phyloP scores from a whole-genome alignment of 2,888 invertebrate species.

The Melanophora roralis region DNA sequence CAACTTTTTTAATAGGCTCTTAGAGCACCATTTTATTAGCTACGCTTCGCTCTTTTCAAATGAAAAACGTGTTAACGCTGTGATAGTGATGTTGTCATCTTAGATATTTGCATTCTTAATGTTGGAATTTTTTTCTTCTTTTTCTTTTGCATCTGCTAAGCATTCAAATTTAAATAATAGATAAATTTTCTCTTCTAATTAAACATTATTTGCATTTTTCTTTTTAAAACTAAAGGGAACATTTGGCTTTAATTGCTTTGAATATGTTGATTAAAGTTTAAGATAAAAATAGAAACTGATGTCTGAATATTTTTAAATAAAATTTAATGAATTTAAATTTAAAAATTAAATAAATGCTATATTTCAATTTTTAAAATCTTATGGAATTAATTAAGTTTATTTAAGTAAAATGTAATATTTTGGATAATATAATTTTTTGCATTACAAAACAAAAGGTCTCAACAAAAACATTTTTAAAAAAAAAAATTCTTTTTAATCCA shows the following conservation, averaged over 20 bases:
- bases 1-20: not conserved
- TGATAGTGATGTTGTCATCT: constrained; percentile 9
- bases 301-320: no score
- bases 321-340: no score
- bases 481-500: constrained; percentile 42
- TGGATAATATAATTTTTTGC: not conserved
- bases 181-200: no score
- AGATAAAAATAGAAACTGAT: no score
- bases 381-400: no score
- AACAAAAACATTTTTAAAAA: constrained; percentile 10
- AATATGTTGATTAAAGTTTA: no score
- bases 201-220: no score
- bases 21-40: not conserved
- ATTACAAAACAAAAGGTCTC: not conserved
- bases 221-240: not conserved
- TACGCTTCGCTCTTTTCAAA: not conserved
- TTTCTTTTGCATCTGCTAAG: not conserved
- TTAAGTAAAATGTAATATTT: no score
- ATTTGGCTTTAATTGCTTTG: not conserved
- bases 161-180: not conserved
- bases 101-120: not conserved
- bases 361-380: no score
- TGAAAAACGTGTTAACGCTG: constrained; percentile 7
- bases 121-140: not conserved
- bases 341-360: no score